These are phyloP conservation scores for Tachyglossus aculeatus DNA, from an alignment of 2,797 vertebrate species.

Conservation along the genomic window DNA sequence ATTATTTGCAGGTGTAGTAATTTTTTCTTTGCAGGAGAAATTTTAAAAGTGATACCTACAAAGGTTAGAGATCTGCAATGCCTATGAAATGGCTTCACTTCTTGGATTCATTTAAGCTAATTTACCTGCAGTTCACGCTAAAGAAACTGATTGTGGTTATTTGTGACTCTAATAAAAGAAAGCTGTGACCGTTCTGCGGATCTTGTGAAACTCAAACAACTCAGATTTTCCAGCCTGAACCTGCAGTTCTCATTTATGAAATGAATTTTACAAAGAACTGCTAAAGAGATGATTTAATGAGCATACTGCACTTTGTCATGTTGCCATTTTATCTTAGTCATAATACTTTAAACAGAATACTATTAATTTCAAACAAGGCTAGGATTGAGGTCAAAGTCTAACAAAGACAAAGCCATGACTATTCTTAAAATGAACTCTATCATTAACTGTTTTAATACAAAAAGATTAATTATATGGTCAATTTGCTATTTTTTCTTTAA, in stretches of 20 bases:
- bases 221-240: constrained; percentile 64
- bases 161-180: neutral
- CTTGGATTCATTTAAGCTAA: neutral
- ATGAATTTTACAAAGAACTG: constrained; percentile 61
- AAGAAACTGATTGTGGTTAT: neutral
- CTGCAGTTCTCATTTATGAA: constrained; percentile 59
- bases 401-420: constrained; percentile 28
- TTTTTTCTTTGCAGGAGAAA: neutral
- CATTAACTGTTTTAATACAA: constrained; percentile 25
- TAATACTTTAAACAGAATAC: constrained; percentile 49
- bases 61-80: neutral
- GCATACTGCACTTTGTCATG: constrained; percentile 44
- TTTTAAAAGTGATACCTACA: neutral
- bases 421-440: constrained; percentile 21
- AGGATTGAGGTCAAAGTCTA: neutral
- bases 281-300: constrained; percentile 61
- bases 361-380: constrained; percentile 36
- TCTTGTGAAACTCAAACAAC: constrained; percentile 58
- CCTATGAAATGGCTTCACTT: neutral
- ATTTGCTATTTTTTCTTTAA: constrained; percentile 24
- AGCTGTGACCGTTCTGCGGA: constrained; percentile 61
- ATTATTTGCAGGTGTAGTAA: neutral
- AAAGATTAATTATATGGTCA: constrained; percentile 18
- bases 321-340: constrained; percentile 62
- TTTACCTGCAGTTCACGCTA: neutral